A percentile compares a stretch with the other conserved stretches of the same genome.
These are phyloP conservation scores for Struthio camelus DNA, from an alignment of 2,113 vertebrate species.

Conservation along the genomic window DNA sequence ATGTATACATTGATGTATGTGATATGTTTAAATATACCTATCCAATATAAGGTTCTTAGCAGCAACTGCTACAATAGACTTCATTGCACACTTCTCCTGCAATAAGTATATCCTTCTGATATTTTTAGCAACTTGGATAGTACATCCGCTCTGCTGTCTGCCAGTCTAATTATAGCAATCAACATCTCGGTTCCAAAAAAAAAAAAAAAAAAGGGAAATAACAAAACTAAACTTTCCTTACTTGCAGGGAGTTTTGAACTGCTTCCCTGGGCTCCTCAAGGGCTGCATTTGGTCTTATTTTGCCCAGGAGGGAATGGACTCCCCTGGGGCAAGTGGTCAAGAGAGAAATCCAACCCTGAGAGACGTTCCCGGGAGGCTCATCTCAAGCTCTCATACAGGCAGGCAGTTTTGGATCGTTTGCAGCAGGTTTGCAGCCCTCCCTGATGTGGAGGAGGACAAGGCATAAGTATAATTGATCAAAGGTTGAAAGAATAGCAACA, in stretches of 20 bases:
- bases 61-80: neutral
- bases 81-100: neutral
- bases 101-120: neutral
- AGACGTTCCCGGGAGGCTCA: too few relatives aligned
- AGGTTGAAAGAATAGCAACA: neutral
- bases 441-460: neutral
- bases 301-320: neutral
- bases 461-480: neutral
- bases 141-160: neutral
- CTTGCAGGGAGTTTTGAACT: neutral
- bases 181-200: neutral
- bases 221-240: neutral
- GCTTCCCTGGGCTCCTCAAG: neutral
- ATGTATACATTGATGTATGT: neutral
- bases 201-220: neutral
- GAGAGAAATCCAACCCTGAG: too few relatives aligned
- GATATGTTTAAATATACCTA: neutral
- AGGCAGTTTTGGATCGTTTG: neutral
- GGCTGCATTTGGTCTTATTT: neutral
- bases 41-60: neutral
- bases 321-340: neutral
- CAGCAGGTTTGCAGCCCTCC: neutral
- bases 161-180: neutral
- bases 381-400: neutral
- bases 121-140: conserved; percentile 30